Evolutionary conservation across 2,113 vertebrate genomes (phyloP).

Genomic region (Coregonus clupeaformis): DNA sequence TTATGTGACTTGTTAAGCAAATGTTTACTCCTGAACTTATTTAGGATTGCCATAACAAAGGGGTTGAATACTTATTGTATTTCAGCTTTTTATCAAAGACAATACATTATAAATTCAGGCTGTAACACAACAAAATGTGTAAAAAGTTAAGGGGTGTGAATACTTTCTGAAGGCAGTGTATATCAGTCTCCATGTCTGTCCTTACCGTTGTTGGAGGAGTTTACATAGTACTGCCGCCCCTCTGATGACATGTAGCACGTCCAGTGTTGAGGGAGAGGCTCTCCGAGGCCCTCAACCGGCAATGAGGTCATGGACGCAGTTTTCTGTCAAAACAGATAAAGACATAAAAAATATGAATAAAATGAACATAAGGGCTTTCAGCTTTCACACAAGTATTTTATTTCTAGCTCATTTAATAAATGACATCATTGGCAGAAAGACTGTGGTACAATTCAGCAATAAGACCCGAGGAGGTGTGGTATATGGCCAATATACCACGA

Average conservation of each 20-base stretch:
- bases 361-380: not conserved
- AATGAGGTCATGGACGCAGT: conserved; percentile 82
- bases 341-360: not conserved
- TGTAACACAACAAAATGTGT: too few species aligned
- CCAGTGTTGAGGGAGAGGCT: conserved; percentile 88
- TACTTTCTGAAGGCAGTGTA: too few species aligned
- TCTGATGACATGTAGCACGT: conserved; percentile 95
- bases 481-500: too few species aligned
- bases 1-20: too few species aligned
- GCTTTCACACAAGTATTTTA: conserved; percentile 10
- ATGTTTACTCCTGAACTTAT: too few species aligned
- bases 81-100: too few species aligned
- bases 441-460: not conserved
- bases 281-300: conserved; percentile 79
- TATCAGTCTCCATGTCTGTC: not conserved
- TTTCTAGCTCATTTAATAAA: conserved; percentile 51
- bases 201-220: conserved; percentile 93
- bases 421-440: conserved; percentile 21
- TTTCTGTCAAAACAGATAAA: conserved; percentile 74
- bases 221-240: conserved; percentile 93
- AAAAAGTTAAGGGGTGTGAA: too few species aligned
- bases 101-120: too few species aligned
- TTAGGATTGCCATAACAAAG: too few species aligned
- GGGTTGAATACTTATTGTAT: too few species aligned
- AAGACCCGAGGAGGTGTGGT: too few species aligned